Evolutionary conservation across 64 coral and sea anemone species (phyloP).

Genomic region (Catalaphyllia jardinei): DNA sequence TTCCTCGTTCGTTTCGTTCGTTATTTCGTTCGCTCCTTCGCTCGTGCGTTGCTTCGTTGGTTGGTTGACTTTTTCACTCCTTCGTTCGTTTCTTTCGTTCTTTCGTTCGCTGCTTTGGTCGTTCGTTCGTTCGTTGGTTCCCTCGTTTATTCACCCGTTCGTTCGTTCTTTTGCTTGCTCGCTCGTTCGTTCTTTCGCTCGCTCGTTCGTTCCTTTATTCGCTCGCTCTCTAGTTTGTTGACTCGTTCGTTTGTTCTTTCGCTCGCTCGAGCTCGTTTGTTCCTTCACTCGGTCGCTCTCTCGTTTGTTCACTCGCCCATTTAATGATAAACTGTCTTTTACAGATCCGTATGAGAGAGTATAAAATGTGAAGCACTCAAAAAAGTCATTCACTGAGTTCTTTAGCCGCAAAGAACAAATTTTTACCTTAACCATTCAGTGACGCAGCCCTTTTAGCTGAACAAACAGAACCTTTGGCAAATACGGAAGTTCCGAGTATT

Average conservation of each 20-base stretch:
- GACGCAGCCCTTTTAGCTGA: too few relatives aligned
- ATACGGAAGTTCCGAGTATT: too few relatives aligned
- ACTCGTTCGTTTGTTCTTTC: background rate
- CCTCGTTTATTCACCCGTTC: background rate
- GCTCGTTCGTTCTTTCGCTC: background rate
- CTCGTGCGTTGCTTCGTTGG: too few relatives aligned
- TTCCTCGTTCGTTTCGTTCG: background rate
- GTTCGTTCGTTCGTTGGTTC: background rate
- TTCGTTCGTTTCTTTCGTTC: background rate
- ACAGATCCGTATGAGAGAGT: too few relatives aligned
- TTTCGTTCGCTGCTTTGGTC: background rate
- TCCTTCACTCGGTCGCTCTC: background rate
- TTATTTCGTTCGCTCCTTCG: background rate
- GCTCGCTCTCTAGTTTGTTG: background rate
- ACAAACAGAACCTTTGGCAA: too few relatives aligned
- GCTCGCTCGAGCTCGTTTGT: background rate
- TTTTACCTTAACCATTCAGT: too few relatives aligned
- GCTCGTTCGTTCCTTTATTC: background rate
- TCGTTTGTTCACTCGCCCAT: background rate
- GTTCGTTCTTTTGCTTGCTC: background rate
- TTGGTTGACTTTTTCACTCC: too few relatives aligned
- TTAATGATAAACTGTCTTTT: background rate
- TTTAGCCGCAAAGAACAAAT: too few relatives aligned
- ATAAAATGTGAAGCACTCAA: too few relatives aligned
- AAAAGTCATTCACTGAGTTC: too few relatives aligned